Percentiles rank a stretch among this genome's conserved stretches.
These are phyloP conservation scores for Oppia nitens DNA, from an alignment of 1,140 invertebrate genomes.

Conservation along the genomic window DNA sequence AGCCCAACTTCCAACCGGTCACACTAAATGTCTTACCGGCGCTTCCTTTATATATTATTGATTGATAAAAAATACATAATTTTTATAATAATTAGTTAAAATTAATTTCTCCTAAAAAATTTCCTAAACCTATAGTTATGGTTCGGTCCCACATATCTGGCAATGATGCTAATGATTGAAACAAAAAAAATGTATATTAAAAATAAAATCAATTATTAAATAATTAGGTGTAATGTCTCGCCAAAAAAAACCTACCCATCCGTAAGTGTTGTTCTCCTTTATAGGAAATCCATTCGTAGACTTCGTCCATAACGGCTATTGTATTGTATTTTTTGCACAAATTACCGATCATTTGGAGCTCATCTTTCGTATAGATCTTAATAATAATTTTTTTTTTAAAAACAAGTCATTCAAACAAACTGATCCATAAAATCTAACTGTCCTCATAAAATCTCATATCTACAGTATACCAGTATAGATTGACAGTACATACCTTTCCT, in stretches of 20 bases:
- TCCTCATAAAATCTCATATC: background rate
- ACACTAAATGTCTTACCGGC: slow-evolving; percentile 95
- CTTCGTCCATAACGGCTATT: slow-evolving; percentile 84
- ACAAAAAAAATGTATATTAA: slow-evolving; percentile 4
- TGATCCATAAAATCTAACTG: slow-evolving; percentile 4
- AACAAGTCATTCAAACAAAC: background rate
- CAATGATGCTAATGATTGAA: slow-evolving; percentile 47
- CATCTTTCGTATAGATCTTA: slow-evolving; percentile 32
- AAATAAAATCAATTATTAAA: background rate
- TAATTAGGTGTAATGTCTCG: background rate
- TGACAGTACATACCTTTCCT: slow-evolving; percentile 51
- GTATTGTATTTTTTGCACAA: slow-evolving; percentile 84
- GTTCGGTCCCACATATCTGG: slow-evolving; percentile 97
- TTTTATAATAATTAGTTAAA: background rate
- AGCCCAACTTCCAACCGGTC: slow-evolving; percentile 94
- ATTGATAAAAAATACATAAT: background rate
- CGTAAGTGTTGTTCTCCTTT: slow-evolving; percentile 66
- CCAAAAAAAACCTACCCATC: slow-evolving; percentile 53
- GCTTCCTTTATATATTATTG: slow-evolving; percentile 47
- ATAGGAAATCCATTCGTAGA: slow-evolving; percentile 95
- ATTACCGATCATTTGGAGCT: slow-evolving; percentile 53
- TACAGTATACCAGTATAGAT: background rate
- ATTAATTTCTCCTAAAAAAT: background rate
- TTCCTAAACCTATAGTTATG: slow-evolving; percentile 49
- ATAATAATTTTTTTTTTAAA: background rate